Conservation (phyloP, 2,797 vertebrate genomes). For the Gouania willdenowi region DNA sequence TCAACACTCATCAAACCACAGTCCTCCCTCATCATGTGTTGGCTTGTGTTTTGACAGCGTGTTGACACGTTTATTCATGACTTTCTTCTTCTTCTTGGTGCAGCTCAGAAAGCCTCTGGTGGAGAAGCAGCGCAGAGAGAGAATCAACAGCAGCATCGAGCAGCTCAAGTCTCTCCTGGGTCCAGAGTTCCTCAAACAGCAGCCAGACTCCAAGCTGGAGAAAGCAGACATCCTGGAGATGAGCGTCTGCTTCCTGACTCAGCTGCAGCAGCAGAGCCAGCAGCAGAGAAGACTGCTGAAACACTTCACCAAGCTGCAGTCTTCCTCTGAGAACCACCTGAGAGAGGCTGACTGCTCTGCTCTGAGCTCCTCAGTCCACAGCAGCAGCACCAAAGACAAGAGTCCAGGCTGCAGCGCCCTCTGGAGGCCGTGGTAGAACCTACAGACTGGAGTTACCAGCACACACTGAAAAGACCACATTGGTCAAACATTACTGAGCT, state of each 20-base stretch:
- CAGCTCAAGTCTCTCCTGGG: too few relatives aligned
- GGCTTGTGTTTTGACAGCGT: background rate
- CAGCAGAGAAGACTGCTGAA: conserved; percentile 45
- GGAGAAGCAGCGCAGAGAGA: too few relatives aligned
- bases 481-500: too few relatives aligned
- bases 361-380: conserved; percentile 24
- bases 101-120: too few relatives aligned
- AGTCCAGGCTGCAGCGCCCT: conserved; percentile 5
- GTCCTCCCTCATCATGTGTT: background rate
- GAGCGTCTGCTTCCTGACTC: conserved; percentile 11
- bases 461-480: too few relatives aligned
- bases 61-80: conserved; percentile 13
- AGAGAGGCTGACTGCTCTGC: conserved; percentile 22
- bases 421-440: conserved; percentile 66
- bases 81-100: conserved; percentile 20
- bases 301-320: conserved; percentile 34
- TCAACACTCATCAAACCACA: background rate
- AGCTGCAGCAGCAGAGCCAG: conserved; percentile 1
- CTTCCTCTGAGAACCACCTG: background rate
- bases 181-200: too few relatives aligned
- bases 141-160: too few relatives aligned
- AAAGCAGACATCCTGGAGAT: conserved; percentile 81
- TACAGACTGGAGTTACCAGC: too few relatives aligned
- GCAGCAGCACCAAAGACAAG: conserved; percentile 24
- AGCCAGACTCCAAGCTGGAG: conserved; percentile 36